Evolutionary conservation across 2,113 vertebrate species (phyloP).

Genomic region (Pteronura brasiliensis): DNA sequence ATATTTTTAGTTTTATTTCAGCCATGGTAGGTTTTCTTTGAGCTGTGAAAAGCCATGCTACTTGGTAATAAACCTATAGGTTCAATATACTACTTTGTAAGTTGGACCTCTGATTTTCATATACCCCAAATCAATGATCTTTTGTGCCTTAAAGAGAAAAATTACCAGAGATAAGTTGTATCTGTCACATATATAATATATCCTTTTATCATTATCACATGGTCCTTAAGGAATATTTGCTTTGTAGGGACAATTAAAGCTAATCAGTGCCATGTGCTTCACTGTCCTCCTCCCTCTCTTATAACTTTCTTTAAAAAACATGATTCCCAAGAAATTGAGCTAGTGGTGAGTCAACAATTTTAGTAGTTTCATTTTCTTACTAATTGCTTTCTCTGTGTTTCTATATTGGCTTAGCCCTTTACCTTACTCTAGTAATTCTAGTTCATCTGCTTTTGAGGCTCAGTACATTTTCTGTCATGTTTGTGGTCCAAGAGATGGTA

Average conservation of each 20-base stretch:
- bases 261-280: conserved; percentile 38
- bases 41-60: conserved; percentile 73
- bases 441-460: neutral
- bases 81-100: conserved; percentile 49
- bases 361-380: neutral
- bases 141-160: conserved; percentile 26
- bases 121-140: conserved; percentile 41
- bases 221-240: conserved; percentile 42
- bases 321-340: neutral
- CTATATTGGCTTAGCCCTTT: neutral
- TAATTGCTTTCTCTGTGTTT: neutral
- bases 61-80: conserved; percentile 54
- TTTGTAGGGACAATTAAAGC: conserved; percentile 46
- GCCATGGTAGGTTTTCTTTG: conserved; percentile 56
- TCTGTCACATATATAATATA: conserved; percentile 44
- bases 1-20: conserved; percentile 77
- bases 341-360: neutral
- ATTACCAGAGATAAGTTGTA: neutral
- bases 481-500: neutral
- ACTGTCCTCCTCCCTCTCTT: neutral
- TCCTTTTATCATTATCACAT: conserved; percentile 34
- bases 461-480: neutral
- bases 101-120: conserved; percentile 53
- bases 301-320: neutral
- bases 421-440: neutral